Evolutionary conservation across 2,797 vertebrate genomes (phyloP).

Genomic region (Mormyrops attenuatus): DNA sequence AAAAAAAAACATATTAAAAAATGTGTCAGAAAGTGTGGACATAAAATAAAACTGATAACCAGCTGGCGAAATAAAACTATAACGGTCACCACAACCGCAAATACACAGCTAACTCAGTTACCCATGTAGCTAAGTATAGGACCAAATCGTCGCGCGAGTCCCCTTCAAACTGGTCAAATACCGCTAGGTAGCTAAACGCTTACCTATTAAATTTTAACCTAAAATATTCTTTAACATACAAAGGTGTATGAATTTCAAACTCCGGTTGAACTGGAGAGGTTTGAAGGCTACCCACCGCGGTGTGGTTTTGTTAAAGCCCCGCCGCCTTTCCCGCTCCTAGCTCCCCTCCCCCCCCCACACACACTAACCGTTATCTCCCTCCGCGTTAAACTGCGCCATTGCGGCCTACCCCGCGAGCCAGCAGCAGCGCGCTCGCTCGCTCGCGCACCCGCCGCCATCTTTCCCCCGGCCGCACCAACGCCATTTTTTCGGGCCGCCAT

Average conservation of each 20-base stretch:
- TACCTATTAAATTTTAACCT: background rate
- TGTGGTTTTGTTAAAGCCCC: background rate
- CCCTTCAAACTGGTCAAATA: background rate
- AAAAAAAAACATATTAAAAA: background rate
- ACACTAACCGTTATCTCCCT: background rate
- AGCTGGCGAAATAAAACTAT: background rate
- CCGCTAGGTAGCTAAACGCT: background rate
- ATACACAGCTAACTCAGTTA: background rate
- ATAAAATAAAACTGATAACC: background rate
- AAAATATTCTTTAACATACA: background rate
- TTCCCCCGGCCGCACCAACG: constrained; percentile 78
- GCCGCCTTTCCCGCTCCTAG: constrained; percentile 17
- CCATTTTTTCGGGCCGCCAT: constrained; percentile 99
- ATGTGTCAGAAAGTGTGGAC: background rate
- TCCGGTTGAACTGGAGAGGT: background rate
- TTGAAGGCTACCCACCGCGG: background rate
- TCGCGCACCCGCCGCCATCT: constrained; percentile 82
- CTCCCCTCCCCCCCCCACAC: constrained; percentile 12
- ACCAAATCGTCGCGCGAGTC: background rate
- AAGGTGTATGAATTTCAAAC: background rate
- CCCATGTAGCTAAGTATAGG: background rate
- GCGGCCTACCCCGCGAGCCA: constrained; percentile 79
- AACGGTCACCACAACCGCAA: background rate
- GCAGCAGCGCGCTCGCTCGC: constrained; percentile 65
- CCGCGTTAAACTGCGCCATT: constrained; percentile 83